phyloP scores from a whole-genome alignment of 1,140 invertebrate species.

The Danaus plexippus region DNA sequence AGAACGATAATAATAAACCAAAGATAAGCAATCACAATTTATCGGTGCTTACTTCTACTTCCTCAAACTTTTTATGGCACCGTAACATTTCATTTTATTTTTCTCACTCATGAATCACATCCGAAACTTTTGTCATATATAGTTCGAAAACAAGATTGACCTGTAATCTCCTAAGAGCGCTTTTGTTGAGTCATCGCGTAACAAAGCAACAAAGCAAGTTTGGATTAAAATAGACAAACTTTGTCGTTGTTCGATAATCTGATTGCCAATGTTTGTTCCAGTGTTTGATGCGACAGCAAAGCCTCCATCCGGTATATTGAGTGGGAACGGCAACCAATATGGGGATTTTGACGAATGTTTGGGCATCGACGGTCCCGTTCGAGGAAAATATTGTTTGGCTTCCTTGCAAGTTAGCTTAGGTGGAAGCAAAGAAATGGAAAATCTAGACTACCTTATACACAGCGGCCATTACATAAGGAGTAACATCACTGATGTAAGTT shows the following conservation, averaged over 20 bases:
- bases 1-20: constrained; percentile 3
- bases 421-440: constrained; percentile 48
- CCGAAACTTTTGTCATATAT: constrained; percentile 12
- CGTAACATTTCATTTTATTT: no score
- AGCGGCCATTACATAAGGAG: constrained; percentile 74
- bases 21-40: constrained; percentile 4
- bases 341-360: constrained; percentile 77
- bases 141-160: constrained; percentile 27
- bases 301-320: constrained; percentile 74
- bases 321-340: constrained; percentile 76
- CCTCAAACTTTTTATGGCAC: no score
- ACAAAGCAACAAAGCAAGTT: constrained; percentile 20
- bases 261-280: constrained; percentile 54
- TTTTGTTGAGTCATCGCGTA: constrained; percentile 24
- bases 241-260: constrained; percentile 13
- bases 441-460: constrained; percentile 72
- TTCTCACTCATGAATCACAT: constrained; percentile 5
- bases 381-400: constrained; percentile 75
- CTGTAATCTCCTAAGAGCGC: constrained; percentile 27
- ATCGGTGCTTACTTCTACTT: neutral
- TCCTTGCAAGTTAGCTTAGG: constrained; percentile 69
- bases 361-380: constrained; percentile 53
- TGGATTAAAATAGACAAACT: constrained; percentile 22
- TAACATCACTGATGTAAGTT: constrained; percentile 75
- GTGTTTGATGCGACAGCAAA: constrained; percentile 77